Percentiles rank a stretch among this genome's conserved stretches.
phyloP scores from a whole-genome alignment of 2,113 vertebrate species.

The Ochotona princeps region DNA sequence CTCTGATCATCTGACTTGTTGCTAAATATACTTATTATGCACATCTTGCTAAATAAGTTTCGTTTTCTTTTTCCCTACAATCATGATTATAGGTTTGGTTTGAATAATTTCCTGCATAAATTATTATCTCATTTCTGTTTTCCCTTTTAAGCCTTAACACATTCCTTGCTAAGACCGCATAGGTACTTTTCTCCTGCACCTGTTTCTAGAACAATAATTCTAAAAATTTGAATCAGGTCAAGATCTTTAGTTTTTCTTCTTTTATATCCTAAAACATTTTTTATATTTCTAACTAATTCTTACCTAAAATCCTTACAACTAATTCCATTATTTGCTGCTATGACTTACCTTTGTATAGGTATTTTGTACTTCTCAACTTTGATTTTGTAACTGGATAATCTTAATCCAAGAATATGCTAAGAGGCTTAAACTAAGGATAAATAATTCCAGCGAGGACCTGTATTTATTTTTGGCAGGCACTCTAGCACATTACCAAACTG shows the following conservation, averaged over 20 bases:
- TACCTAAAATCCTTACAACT: not conserved
- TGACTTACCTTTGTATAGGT: not conserved
- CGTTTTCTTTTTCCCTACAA: constrained; percentile 30
- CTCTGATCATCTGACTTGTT: constrained; percentile 57
- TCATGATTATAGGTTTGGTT: not conserved
- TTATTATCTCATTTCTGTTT: not conserved
- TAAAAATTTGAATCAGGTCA: constrained; percentile 14
- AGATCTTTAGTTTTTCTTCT: not conserved
- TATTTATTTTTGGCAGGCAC: constrained; percentile 17
- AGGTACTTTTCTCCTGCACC: not conserved
- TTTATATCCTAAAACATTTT: not conserved
- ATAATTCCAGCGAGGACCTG: not conserved
- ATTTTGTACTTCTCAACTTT: not conserved
- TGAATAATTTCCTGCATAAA: constrained; percentile 26
- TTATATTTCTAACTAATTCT: not conserved
- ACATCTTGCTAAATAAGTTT: constrained; percentile 46
- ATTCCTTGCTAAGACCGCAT: not conserved
- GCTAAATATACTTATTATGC: constrained; percentile 40
- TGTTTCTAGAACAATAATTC: not conserved
- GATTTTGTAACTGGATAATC: not conserved
- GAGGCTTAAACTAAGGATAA: constrained; percentile 5
- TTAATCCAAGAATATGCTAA: not conserved
- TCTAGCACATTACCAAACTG: not conserved
- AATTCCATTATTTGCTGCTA: not conserved
- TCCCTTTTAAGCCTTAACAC: not conserved